Evolutionary conservation across 1,140 invertebrate species (phyloP).

Genomic region (Brachionus sp.): DNA sequence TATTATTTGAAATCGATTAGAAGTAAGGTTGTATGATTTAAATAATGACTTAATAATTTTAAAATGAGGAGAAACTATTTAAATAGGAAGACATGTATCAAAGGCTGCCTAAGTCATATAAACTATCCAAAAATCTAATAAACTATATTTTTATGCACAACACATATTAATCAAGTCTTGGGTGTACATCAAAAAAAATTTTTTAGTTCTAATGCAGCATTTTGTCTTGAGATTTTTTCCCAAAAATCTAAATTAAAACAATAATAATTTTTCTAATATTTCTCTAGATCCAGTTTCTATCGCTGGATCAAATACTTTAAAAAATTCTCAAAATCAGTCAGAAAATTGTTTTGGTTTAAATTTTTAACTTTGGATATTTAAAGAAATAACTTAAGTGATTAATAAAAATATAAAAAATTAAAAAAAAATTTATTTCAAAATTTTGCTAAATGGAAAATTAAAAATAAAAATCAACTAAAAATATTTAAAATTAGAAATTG

Average conservation of each 20-base stretch:
- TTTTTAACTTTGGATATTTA: too few relatives aligned
- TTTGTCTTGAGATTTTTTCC: too few relatives aligned
- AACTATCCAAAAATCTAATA: neutral
- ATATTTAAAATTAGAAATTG: neutral
- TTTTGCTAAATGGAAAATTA: neutral
- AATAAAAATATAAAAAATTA: neutral
- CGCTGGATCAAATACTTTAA: neutral
- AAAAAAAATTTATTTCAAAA: neutral
- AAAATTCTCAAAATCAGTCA: neutral
- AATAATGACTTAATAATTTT: neutral
- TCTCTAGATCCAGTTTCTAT: too few relatives aligned
- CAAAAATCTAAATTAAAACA: too few relatives aligned
- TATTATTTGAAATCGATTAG: neutral
- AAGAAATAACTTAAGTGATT: neutral
- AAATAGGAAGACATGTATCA: neutral
- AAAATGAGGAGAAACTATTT: neutral
- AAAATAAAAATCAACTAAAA: neutral
- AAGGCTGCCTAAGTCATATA: neutral
- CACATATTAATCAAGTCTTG: too few relatives aligned
- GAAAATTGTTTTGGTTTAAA: too few relatives aligned
- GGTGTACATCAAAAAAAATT: too few relatives aligned
- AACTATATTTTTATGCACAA: too few relatives aligned
- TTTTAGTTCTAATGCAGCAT: too few relatives aligned
- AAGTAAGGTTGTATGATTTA: neutral
- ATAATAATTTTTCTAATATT: too few relatives aligned